phyloP scores from a whole-genome alignment of 2,113 vertebrate species.

The Tyrannus savana region DNA sequence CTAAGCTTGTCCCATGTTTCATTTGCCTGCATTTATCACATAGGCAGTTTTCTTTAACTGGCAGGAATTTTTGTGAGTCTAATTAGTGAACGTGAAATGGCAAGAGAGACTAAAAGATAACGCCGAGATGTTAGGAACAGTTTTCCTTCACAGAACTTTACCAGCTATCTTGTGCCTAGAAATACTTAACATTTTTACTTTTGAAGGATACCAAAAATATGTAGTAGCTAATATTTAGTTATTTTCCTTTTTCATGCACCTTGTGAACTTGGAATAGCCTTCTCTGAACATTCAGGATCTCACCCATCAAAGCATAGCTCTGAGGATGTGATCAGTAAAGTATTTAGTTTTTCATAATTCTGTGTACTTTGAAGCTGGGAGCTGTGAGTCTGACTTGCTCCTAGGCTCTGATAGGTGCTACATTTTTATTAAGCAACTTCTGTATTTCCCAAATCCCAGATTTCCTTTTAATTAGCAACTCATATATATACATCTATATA shows the following conservation, averaged over 20 bases:
- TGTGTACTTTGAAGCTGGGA: not conserved
- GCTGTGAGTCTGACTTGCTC: not conserved
- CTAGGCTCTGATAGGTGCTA: not conserved
- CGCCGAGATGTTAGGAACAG: not conserved
- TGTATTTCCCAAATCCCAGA: not conserved
- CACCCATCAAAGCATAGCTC: not conserved
- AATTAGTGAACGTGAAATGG: not conserved
- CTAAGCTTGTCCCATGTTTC: not conserved
- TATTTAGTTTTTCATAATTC: slow-evolving; percentile 1
- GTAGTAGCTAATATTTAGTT: not conserved
- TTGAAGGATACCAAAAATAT: not conserved
- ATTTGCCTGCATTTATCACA: not conserved
- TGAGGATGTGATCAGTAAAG: not conserved
- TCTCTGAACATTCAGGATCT: not conserved
- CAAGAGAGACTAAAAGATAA: not conserved
- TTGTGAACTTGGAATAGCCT: not conserved
- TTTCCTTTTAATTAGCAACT: not conserved
- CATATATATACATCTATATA: too few species aligned
- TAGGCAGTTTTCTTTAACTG: not conserved
- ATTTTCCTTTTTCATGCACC: not conserved
- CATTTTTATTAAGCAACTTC: not conserved
- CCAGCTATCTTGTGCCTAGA: not conserved
- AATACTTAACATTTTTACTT: not conserved
- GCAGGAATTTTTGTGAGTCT: not conserved
- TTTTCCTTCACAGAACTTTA: not conserved